Percentiles rank a stretch among this genome's conserved stretches.
Conservation (phyloP, 2,113 vertebrate species). For the Tringa solitaria region DNA sequence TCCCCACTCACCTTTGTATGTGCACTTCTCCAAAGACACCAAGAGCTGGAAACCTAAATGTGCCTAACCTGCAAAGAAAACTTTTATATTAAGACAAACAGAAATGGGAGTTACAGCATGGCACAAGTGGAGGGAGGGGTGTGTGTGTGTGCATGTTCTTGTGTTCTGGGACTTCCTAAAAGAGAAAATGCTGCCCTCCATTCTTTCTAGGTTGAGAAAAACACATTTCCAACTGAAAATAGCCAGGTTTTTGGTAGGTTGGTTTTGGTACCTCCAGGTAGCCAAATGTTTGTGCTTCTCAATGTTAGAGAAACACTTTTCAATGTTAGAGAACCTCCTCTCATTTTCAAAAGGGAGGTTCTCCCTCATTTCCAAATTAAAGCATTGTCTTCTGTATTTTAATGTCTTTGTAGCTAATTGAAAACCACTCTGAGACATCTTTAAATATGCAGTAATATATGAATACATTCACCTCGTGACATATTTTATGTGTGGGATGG, state of each 20-base stretch:
- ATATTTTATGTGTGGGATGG: background rate
- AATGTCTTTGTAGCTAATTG: background rate
- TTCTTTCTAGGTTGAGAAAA: background rate
- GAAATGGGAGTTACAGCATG: background rate
- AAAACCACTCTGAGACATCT: background rate
- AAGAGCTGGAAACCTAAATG: background rate
- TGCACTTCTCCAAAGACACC: background rate
- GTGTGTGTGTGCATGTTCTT: background rate
- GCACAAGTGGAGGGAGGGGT: background rate
- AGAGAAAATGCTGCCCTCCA: background rate
- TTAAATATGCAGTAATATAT: background rate
- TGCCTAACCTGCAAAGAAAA: background rate
- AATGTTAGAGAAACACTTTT: background rate
- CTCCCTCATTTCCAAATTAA: background rate
- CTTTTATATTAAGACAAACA: background rate
- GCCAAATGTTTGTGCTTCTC: background rate
- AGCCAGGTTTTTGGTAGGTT: background rate
- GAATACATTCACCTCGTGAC: background rate
- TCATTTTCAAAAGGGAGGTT: background rate
- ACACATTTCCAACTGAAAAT: background rate
- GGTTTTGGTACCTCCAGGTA: background rate
- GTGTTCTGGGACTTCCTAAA: background rate
- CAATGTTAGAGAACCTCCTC: background rate
- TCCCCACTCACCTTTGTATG: background rate
- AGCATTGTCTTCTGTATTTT: background rate